phyloP scores from a whole-genome alignment of 53 echinoderm and acorn worm species.

The Hippasteria phrygiana region DNA sequence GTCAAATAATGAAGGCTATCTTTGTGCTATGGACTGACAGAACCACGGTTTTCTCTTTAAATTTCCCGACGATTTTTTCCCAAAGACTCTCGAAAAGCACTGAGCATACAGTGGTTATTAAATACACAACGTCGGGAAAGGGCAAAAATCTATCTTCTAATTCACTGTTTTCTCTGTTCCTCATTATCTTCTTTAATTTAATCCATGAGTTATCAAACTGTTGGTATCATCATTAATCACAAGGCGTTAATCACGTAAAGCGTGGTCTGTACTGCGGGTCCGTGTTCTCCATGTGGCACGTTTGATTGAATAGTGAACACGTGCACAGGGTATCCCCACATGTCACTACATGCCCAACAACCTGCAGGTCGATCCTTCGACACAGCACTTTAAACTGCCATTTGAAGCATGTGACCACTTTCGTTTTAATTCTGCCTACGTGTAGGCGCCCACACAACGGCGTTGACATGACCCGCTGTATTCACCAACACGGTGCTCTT shows the following conservation, averaged over 20 bases:
- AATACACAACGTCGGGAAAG: too few relatives aligned
- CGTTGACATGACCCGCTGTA: neutral
- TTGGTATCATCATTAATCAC: too few relatives aligned
- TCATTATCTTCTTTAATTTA: too few relatives aligned
- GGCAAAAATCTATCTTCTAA: too few relatives aligned
- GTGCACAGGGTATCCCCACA: conserved; percentile 36
- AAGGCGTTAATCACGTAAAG: neutral
- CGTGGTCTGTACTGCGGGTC: neutral
- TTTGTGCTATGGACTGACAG: too few relatives aligned
- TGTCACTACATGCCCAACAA: conserved; percentile 49
- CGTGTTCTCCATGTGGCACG: neutral
- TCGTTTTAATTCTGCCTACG: conserved; percentile 41
- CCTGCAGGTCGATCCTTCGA: neutral
- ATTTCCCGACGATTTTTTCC: too few relatives aligned
- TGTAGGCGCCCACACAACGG: neutral
- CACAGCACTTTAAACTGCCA: neutral
- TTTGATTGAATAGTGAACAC: neutral
- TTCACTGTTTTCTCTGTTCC: too few relatives aligned
- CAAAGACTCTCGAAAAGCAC: too few relatives aligned
- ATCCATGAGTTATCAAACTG: too few relatives aligned
- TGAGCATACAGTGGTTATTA: too few relatives aligned
- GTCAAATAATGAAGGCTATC: too few relatives aligned
- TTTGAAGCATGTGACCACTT: conserved; percentile 55
- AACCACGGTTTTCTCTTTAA: too few relatives aligned
- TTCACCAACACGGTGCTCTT: neutral